Evolutionary conservation across 2,888 invertebrate genomes (phyloP).

Genomic region (Autographa gamma): DNA sequence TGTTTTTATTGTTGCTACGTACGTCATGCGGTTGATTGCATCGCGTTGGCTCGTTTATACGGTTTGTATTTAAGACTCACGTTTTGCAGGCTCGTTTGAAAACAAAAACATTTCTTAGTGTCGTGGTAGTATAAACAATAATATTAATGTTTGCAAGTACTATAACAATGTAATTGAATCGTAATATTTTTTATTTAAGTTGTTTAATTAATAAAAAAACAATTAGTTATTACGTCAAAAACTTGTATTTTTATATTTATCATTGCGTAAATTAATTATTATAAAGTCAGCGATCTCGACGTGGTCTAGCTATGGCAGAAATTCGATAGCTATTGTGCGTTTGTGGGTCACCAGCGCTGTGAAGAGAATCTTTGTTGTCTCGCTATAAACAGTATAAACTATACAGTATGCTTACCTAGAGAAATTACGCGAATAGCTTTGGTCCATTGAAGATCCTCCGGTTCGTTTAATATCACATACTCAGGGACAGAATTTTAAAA

Average conservation of each 20-base stretch:
- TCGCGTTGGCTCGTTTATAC: conserved; percentile 18
- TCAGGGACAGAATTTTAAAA: too few species aligned
- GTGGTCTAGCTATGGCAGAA: conserved; percentile 69
- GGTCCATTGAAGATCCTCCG: conserved; percentile 26
- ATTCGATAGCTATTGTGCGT: conserved; percentile 79
- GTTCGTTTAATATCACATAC: too few species aligned
- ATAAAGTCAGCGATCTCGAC: conserved; percentile 74
- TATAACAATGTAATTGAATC: too few species aligned
- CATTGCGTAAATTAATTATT: conserved; percentile 2
- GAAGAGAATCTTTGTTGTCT: conserved; percentile 66
- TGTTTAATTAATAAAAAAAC: too few species aligned
- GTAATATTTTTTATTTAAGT: too few species aligned
- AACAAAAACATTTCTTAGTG: background rate
- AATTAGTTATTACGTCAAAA: too few species aligned
- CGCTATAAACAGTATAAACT: conserved; percentile 28
- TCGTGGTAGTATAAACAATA: conserved; percentile 12
- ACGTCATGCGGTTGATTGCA: conserved; percentile 25
- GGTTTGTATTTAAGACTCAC: background rate
- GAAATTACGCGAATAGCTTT: conserved; percentile 18
- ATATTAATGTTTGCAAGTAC: conserved; percentile 46
- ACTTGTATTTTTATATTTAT: background rate
- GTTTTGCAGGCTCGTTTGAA: background rate
- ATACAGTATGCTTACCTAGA: conserved; percentile 17
- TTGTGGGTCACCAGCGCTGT: conserved; percentile 75
- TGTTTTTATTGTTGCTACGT: conserved; percentile 35